Percentiles rank a stretch among this genome's conserved stretches.
Conservation (phyloP, 2,797 vertebrate genomes). For the Pampus argenteus region DNA sequence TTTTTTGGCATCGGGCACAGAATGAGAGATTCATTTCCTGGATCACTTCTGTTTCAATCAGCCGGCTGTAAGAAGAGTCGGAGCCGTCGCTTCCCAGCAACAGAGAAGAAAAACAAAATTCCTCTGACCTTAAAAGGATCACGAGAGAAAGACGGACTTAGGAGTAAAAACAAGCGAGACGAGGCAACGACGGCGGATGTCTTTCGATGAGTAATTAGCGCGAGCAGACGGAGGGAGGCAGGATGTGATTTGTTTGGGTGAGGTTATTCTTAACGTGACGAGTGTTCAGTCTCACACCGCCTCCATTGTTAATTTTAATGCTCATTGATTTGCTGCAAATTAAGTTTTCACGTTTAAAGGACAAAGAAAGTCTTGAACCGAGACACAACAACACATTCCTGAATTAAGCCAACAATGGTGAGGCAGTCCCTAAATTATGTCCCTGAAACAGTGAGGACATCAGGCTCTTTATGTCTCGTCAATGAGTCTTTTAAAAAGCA, state of each 20-base stretch:
- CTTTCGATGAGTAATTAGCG: conserved; percentile 36
- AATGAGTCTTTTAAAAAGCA: no score
- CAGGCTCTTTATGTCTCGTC: conserved; percentile 39
- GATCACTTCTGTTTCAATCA: conserved; percentile 50
- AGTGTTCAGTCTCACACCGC: neutral
- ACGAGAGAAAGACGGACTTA: neutral
- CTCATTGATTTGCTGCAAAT: conserved; percentile 22
- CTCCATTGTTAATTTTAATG: neutral
- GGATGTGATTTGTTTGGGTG: conserved; percentile 1
- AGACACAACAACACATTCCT: conserved; percentile 36
- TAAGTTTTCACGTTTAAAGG: conserved; percentile 23
- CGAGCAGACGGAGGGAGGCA: conserved; percentile 1
- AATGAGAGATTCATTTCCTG: conserved; percentile 50
- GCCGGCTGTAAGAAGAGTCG: conserved; percentile 12
- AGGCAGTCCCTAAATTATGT: conserved; percentile 46
- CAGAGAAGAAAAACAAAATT: conserved; percentile 20
- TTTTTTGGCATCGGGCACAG: conserved; percentile 16
- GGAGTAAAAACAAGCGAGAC: neutral
- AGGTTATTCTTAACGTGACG: conserved; percentile 26
- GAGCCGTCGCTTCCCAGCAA: conserved; percentile 1
- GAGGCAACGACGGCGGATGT: conserved; percentile 4
- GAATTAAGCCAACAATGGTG: conserved; percentile 24
- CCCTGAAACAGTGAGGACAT: conserved; percentile 41
- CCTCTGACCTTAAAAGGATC: conserved; percentile 26
- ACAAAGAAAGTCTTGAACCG: conserved; percentile 43